Evolutionary conservation across 2,888 invertebrate genomes (phyloP).

Genomic region (Drosophila birchii): DNA sequence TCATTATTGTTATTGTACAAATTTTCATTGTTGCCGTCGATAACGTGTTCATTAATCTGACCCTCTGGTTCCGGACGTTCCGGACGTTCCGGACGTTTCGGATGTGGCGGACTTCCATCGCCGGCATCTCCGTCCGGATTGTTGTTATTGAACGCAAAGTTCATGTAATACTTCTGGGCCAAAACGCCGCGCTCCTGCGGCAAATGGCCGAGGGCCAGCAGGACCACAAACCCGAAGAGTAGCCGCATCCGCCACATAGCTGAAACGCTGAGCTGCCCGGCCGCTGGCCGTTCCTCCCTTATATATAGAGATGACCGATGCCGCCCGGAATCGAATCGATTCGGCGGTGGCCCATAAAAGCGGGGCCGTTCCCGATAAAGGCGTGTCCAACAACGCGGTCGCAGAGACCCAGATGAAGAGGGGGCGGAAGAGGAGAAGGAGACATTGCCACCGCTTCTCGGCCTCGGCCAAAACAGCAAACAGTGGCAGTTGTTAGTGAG

Average conservation of each 20-base stretch:
- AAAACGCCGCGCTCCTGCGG: slow-evolving; percentile 47
- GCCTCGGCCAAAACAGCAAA: slow-evolving; percentile 20
- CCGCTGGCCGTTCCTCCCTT: slow-evolving; percentile 58
- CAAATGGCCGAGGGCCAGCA: slow-evolving; percentile 51
- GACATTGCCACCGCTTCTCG: background rate
- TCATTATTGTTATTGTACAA: background rate
- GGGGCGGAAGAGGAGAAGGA: background rate
- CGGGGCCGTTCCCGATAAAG: slow-evolving; percentile 42
- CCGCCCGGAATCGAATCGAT: slow-evolving; percentile 63
- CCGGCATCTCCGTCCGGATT: slow-evolving; percentile 44
- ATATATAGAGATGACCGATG: slow-evolving; percentile 69
- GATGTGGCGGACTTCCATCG: background rate
- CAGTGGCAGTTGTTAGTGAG: slow-evolving; percentile 45
- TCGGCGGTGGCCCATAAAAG: slow-evolving; percentile 35
- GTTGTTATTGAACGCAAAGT: slow-evolving; percentile 72
- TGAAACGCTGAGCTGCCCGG: slow-evolving; percentile 50
- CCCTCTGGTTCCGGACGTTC: too few species aligned
- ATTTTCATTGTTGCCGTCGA: background rate
- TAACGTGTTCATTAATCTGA: background rate
- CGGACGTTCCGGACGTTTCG: too few species aligned
- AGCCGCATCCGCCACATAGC: slow-evolving; percentile 58
- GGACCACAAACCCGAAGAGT: slow-evolving; percentile 43
- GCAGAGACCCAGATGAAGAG: background rate
- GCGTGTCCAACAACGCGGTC: slow-evolving; percentile 50
- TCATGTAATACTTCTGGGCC: slow-evolving; percentile 71